Evolutionary conservation across 1,140 invertebrate genomes (phyloP).

Genomic region (Calephelis virginiensis): DNA sequence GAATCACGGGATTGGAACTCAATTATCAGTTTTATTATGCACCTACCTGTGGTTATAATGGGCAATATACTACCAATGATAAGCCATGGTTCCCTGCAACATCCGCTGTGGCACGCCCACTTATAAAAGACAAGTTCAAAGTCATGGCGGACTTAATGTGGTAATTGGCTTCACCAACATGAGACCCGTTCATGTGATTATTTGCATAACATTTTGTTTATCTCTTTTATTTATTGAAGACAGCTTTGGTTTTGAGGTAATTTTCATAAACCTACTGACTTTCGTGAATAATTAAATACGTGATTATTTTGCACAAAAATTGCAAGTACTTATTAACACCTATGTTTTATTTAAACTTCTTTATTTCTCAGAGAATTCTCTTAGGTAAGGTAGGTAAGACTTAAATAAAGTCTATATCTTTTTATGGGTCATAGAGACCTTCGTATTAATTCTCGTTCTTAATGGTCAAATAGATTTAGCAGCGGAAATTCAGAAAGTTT

Average conservation of each 20-base stretch:
- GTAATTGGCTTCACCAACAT: conserved; percentile 42
- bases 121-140: conserved; percentile 72
- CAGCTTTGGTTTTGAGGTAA: conserved; percentile 33
- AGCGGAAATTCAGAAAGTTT: too few relatives aligned
- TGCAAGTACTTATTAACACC: too few relatives aligned
- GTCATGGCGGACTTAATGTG: conserved; percentile 52
- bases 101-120: conserved; percentile 54
- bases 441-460: too few relatives aligned
- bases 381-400: too few relatives aligned
- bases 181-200: conserved; percentile 39
- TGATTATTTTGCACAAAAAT: too few relatives aligned
- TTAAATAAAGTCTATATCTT: too few relatives aligned
- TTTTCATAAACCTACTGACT: neutral
- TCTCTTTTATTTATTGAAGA: conserved; percentile 31
- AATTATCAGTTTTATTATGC: conserved; percentile 14
- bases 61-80: conserved; percentile 18
- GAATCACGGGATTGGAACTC: conserved; percentile 4
- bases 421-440: too few relatives aligned
- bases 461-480: too few relatives aligned
- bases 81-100: conserved; percentile 53
- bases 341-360: too few relatives aligned
- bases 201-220: conserved; percentile 25
- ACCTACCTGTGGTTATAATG: conserved; percentile 13
- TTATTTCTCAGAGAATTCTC: too few relatives aligned
- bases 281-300: too few relatives aligned